phyloP scores from a whole-genome alignment of 2,113 vertebrate genomes.

The Telmatochromis sp. region DNA sequence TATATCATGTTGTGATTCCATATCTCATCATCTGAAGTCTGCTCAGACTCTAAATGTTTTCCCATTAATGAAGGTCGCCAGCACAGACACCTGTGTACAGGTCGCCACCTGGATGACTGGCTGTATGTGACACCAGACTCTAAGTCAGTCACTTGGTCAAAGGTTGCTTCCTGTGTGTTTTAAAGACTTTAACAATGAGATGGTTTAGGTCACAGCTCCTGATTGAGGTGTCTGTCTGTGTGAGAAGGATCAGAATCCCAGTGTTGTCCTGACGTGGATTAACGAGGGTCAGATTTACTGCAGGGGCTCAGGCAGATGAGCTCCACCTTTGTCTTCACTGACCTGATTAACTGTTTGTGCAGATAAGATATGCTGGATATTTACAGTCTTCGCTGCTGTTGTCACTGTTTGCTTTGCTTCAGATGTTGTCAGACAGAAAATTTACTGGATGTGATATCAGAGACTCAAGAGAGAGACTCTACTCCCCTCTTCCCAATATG shows the following conservation, averaged over 20 bases:
- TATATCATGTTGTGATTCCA: not conserved
- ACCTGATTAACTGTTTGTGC: not conserved
- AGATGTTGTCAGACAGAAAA: not conserved
- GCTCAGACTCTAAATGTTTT: not conserved
- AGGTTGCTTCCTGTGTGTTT: not conserved
- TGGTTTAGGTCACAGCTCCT: not conserved
- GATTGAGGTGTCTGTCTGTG: not conserved
- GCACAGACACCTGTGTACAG: not conserved
- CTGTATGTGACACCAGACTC: not conserved
- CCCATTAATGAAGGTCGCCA: not conserved
- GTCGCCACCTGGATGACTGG: not conserved
- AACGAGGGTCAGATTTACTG: not conserved
- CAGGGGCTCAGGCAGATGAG: not conserved
- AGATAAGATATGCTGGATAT: not conserved
- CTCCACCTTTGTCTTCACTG: not conserved
- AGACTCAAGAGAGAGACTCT: not conserved
- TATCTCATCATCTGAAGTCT: not conserved
- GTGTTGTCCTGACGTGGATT: not conserved
- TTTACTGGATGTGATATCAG: not conserved
- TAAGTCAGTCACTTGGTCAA: not conserved
- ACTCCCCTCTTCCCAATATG: not conserved
- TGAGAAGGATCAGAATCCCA: not conserved
- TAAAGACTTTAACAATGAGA: not conserved
- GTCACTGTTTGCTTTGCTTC: not conserved
- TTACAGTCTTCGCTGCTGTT: not conserved